Base-by-base conservation (phyloP, 2,113 vertebrate genomes). In the Hipposideros armiger region DNA sequence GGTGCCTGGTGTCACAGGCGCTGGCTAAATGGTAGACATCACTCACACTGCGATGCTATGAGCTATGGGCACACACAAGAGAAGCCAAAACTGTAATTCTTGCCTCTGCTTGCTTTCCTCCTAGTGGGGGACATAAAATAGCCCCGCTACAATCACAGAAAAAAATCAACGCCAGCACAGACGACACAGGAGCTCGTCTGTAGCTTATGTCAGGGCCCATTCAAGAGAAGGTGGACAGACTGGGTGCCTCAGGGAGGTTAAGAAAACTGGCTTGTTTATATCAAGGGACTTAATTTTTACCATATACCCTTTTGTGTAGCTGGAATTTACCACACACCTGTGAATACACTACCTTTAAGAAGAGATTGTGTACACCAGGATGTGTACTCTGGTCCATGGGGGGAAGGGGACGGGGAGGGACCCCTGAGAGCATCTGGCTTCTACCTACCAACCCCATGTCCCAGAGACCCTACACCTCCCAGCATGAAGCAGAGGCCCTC, bases 1-100 rank as follows among this genome's bases (percentile, higher is more conserved):
- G 1, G 7, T 4, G 4, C 15, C 90, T 24, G 32, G 50, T 2
- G 45, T 52, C 52, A 19, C 36, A 28, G 77, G 77, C 60, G 30
- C 77, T n/a, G 24, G 54, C 14, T 7, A 1, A 17, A 5, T n/a
- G 24, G 72, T 19, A 85, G 54, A 81, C 60, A 26, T 80, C 7
- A 15, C 32, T 7, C 60, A 40, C 30, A 5, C 30, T 0, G 26
- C 60, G 2, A 0, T 30, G 42, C 73, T 30, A 0, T n/a, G 42
- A 73, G 77, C 45, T 60, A 26, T 3, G 9, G 7, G 62, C 1
- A 0, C 22, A 66, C n/a, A 9, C 20, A 7, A 28, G 62, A 56
- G 54, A 86, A 24, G 24, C 67, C 50, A 36, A 4, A 62, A 77
- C 17, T 14, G 7, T 52, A 7, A 69, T 36, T 15, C 67, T n/a